Evolutionary conservation across 92 coral and sea anemone genomes (phyloP).

Genomic region (Zoanthus sociatus): DNA sequence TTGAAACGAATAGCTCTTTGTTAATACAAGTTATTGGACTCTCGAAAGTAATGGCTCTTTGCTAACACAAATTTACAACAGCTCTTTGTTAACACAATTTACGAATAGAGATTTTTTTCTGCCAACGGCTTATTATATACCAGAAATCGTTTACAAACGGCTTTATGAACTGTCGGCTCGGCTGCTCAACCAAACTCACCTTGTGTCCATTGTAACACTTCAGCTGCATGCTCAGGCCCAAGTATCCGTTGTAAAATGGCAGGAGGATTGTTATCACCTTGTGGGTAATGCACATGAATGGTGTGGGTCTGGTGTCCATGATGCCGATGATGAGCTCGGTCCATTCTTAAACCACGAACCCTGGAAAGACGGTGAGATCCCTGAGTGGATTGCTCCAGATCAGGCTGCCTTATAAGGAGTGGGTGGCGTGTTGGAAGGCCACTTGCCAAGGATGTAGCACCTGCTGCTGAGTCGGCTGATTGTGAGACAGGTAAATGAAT

Average conservation of each 20-base stretch:
- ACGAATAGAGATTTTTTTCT: too few species aligned
- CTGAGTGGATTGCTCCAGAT: slow-evolving; percentile 47
- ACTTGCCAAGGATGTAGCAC: slow-evolving; percentile 29
- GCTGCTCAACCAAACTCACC: slow-evolving; percentile 34
- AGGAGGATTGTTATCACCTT: slow-evolving; percentile 68
- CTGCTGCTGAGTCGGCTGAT: slow-evolving; percentile 31
- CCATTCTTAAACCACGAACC: slow-evolving; percentile 78
- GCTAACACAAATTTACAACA: too few species aligned
- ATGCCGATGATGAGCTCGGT: slow-evolving; percentile 73
- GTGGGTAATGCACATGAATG: slow-evolving; percentile 69
- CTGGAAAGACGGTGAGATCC: slow-evolving; percentile 76
- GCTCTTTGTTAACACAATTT: too few species aligned
- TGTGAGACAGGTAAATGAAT: slow-evolving; percentile 36
- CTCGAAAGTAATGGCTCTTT: too few species aligned
- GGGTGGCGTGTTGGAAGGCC: slow-evolving; percentile 62
- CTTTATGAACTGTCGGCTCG: too few species aligned
- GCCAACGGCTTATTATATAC: too few species aligned
- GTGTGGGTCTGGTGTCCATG: slow-evolving; percentile 72
- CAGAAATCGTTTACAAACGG: too few species aligned
- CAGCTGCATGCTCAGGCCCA: slow-evolving; percentile 77
- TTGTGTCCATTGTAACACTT: slow-evolving; percentile 76
- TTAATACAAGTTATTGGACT: too few species aligned
- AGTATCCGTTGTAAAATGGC: slow-evolving; percentile 64
- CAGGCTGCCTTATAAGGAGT: slow-evolving; percentile 56
- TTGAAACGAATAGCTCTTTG: too few species aligned